These are phyloP conservation scores for Gopherus evgoodei DNA, from an alignment of 2,113 vertebrate genomes.

Conservation along the genomic window DNA sequence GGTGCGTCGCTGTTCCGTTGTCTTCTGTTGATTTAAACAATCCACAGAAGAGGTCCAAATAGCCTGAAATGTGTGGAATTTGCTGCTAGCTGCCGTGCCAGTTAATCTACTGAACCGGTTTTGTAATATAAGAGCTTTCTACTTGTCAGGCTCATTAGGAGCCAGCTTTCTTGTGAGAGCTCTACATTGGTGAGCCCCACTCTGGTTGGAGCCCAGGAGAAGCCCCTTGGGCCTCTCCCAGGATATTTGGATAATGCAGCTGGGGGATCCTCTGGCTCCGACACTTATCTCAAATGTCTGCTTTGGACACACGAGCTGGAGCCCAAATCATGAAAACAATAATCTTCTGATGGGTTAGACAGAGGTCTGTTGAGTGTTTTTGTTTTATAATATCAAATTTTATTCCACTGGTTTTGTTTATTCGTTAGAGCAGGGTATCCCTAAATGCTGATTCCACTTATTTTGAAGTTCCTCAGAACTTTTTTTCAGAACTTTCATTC, in stretches of 20 bases:
- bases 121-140: background rate
- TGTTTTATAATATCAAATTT: rapidly evolving
- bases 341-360: background rate
- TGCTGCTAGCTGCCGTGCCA: background rate
- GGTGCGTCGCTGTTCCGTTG: background rate
- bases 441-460: background rate
- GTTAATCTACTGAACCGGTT: background rate
- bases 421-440: background rate
- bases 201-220: background rate
- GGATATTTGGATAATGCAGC: background rate
- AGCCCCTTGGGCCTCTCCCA: background rate
- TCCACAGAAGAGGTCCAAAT: background rate
- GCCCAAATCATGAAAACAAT: background rate
- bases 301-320: background rate
- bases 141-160: background rate
- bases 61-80: background rate
- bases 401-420: background rate
- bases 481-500: background rate
- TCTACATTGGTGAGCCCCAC: background rate
- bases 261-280: background rate
- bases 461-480: background rate
- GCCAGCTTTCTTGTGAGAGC: background rate
- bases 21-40: background rate
- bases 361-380: background rate
- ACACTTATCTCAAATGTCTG: background rate